Base-by-base conservation (phyloP, 1,140 invertebrate species). In the Danaus plexippus region DNA sequence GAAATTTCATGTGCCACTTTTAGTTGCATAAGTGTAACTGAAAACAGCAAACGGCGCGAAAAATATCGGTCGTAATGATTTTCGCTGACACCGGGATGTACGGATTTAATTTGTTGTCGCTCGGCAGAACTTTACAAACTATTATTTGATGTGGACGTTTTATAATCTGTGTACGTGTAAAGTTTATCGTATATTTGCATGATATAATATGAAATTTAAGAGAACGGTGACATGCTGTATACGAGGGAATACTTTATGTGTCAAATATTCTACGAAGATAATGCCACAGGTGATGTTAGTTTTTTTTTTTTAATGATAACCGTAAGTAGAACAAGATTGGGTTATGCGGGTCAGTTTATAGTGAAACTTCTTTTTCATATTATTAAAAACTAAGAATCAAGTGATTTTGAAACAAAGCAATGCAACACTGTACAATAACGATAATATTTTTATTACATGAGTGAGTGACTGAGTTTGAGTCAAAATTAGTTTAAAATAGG, bases 141-240 rank as follows among this genome's bases (percentile, higher is more conserved):
- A 71, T 67, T 69, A 71, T 71, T 73, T 69, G 69, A 75, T 72
- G 63, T 66, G 69, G 73, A 77, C 76, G 77, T 73, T 60, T 66
- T 61, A 54, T 61, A 61, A 56, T 47, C 58, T 68, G 67, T 63
- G 59, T 64, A 69, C 66, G 65, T 72, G 61, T 59, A 43, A 43
- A 50, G 47, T 66, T 5, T 40, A 11, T 49, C 47, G 47, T 52
- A 47, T 52, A 56, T 61, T 52, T 46, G 67, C 74, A 67, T 71
- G 77, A 72, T 59, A 32, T 32, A 32, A 32, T 32, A 86, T 86
- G 80, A 86, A 84, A 72, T 68, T 86, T 42, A 84, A 80, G 66
- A 84, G 74, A 70, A 81, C 79, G 40, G 78, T 86, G 72, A 77
- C 73, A 54, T 82, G 67, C 58, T 86, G 77, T 59, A 65, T 86